phyloP scores from a whole-genome alignment of 2,113 vertebrate genomes.

The Ibidorhyncha struthersii region DNA sequence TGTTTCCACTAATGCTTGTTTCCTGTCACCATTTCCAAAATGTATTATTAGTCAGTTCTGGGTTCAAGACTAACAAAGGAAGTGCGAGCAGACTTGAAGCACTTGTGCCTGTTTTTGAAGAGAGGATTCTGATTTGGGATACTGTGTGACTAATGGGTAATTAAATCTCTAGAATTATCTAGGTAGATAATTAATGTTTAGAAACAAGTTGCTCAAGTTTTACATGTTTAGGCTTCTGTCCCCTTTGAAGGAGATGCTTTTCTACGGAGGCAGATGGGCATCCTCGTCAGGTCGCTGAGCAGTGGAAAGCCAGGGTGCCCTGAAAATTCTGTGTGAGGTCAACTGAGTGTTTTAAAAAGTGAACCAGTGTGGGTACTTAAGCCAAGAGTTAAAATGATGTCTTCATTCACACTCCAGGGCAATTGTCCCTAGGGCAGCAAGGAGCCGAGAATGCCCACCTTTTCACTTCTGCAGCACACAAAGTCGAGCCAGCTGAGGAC shows the following conservation, averaged over 20 bases:
- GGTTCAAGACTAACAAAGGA: not conserved
- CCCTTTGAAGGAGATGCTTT: not conserved
- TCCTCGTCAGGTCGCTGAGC: not conserved
- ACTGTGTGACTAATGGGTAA: not conserved
- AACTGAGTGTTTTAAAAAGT: not conserved
- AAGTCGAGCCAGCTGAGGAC: not conserved
- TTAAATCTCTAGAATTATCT: not conserved
- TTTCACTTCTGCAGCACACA: not conserved
- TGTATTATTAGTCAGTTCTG: not conserved
- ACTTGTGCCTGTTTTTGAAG: not conserved
- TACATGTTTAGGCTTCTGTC: not conserved
- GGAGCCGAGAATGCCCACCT: fast-evolving
- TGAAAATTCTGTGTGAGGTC: not conserved
- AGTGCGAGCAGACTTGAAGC: not conserved
- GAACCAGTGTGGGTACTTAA: not conserved
- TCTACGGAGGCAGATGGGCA: not conserved
- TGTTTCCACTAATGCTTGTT: not conserved
- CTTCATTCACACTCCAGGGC: not conserved
- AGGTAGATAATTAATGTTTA: not conserved
- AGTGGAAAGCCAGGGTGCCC: not conserved
- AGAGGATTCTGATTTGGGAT: not conserved
- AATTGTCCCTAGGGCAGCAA: not conserved
- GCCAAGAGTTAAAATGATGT: not conserved
- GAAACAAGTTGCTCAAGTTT: not conserved
- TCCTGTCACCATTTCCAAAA: not conserved